Base-by-base conservation (phyloP, 2,797 vertebrate species). In the Heteromormyrus szaboi region DNA sequence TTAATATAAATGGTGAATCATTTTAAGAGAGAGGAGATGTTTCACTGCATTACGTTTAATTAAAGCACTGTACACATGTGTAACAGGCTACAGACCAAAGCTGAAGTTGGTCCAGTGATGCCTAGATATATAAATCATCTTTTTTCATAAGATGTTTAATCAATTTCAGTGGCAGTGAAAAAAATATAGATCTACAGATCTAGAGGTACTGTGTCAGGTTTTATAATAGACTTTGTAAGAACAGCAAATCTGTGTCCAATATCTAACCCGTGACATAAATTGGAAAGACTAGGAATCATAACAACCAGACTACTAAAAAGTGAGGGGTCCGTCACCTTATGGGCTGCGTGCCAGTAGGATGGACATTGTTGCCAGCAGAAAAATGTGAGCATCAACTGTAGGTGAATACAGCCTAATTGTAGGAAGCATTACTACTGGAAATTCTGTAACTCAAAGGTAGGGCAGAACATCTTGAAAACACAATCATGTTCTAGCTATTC, bases 381-480 rank as follows among this genome's bases (percentile, higher is more conserved):
- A 46, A n/a, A 46, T 11, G 8, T 44, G n/a, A 81, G 17, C 76
- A 9, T 81, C 8, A 46, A 46, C 44, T 44, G 19, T 81, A 81
- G 19, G 41, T 81, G 41, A 81, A 81, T n/a, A 81, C 76, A 29
- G 46, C 44, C n/a, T 85, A 85, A 85, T 12, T 90, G 92, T 91
- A 92, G 94, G 94, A 94, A 94, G 89, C 90, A 84, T 25, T 88
- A 7, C 79, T 25, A 44, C 12, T n/a, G 7, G 93, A 93, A 81
- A 88, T 79, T 22, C 22, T 51, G 83, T 51, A 85, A 85, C 46
- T 51, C 44, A 50, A 51, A 51, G 12, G 8, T 29, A 50, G 83
- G 25, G 17, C 25, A 56, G 85, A 56, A 86, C 29, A 85, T 29
- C 22, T 51, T 85, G 9, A 48, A 85, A 50, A 85, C 83, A 85